Conservation (phyloP, 2,888 invertebrate genomes). For the Heliothis peltigera region DNA sequence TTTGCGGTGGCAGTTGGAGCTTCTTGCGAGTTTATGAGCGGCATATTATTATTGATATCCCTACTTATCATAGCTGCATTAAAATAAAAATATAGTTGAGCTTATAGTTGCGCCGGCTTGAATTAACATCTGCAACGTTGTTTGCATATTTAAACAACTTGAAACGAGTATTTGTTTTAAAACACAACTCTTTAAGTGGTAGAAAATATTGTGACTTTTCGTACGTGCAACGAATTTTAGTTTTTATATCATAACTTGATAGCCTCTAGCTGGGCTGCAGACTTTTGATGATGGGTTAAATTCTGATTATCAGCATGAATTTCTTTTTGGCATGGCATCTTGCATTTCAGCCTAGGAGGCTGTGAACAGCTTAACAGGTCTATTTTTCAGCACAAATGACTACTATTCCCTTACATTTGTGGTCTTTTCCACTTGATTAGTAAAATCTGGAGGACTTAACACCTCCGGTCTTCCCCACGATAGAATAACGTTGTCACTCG, state of each 20-base stretch:
- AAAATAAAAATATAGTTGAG: conserved; percentile 33
- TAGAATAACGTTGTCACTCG: too few species aligned
- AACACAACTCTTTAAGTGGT: conserved; percentile 25
- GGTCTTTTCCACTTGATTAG: too few species aligned
- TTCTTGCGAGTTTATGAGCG: conserved; percentile 27
- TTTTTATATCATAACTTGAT: conserved; percentile 24
- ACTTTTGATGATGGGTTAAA: background rate
- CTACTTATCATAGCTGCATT: conserved; percentile 25
- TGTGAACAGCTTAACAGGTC: too few species aligned
- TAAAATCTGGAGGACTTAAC: too few species aligned
- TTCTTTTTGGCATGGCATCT: too few species aligned
- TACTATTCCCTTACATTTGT: too few species aligned
- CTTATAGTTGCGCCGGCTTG: conserved; percentile 36
- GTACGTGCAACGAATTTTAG: conserved; percentile 40
- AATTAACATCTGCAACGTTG: conserved; percentile 54
- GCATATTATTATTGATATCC: conserved; percentile 37
- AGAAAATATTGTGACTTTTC: conserved; percentile 35
- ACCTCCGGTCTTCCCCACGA: too few species aligned
- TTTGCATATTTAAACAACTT: conserved; percentile 50
- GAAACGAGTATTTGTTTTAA: conserved; percentile 32
- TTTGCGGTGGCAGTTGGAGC: conserved; percentile 36
- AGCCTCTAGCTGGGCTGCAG: background rate
- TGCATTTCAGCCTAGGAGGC: too few species aligned
- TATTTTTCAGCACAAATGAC: conserved; percentile 21
- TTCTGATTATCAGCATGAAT: conserved; percentile 37